These are phyloP conservation scores for Drosophila sechellia DNA, from an alignment of 1,140 invertebrate genomes.

Conservation along the genomic window DNA sequence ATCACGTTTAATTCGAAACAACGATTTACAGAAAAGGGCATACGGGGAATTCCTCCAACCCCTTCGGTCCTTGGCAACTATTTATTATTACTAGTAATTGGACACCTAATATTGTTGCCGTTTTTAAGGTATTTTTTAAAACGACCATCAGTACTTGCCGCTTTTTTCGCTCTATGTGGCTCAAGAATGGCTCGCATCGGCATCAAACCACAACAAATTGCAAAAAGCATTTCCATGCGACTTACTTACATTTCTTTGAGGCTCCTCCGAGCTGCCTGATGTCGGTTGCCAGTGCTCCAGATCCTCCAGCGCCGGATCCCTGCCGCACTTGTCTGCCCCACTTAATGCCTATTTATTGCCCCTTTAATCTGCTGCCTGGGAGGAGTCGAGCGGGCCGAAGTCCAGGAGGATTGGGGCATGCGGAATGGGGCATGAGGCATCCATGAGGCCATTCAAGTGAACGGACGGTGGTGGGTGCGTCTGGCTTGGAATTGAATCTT, in stretches of 20 bases:
- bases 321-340: slow-evolving; percentile 58
- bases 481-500: slow-evolving; percentile 24
- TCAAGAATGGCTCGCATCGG: slow-evolving; percentile 19
- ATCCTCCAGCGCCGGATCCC: slow-evolving; percentile 10
- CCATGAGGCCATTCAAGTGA: slow-evolving; percentile 42
- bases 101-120: too few relatives aligned
- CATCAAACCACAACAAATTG: slow-evolving; percentile 72
- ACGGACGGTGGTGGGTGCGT: slow-evolving; percentile 42
- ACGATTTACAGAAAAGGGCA: too few relatives aligned
- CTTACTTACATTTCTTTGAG: slow-evolving; percentile 77
- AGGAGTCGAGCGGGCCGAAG: background rate
- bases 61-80: too few relatives aligned
- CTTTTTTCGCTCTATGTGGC: background rate
- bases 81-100: too few relatives aligned
- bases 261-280: slow-evolving; percentile 38
- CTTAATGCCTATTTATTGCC: slow-evolving; percentile 81
- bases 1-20: too few relatives aligned
- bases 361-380: slow-evolving; percentile 58
- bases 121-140: background rate
- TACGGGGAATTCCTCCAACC: too few relatives aligned
- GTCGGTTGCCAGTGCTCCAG: slow-evolving; percentile 16
- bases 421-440: background rate
- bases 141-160: background rate
- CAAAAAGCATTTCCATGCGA: slow-evolving; percentile 76
- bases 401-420: background rate